phyloP scores from a whole-genome alignment of 2,888 invertebrate species.

The Drosophila anomelani region DNA sequence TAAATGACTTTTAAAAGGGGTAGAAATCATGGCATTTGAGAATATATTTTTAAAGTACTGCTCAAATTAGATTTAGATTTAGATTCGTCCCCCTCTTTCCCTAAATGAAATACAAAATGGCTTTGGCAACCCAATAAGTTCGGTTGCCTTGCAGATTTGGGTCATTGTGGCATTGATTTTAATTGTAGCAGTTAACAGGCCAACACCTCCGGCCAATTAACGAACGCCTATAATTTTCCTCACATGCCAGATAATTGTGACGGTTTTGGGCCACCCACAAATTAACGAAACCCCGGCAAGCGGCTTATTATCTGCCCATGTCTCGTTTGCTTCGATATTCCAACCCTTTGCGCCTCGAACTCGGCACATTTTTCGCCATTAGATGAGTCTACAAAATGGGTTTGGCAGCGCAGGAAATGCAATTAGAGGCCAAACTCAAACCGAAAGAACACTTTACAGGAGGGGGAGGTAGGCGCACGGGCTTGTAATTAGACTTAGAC shows the following conservation, averaged over 20 bases:
- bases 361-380: constrained; percentile 35
- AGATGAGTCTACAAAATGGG: constrained; percentile 57
- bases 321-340: constrained; percentile 3
- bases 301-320: constrained; percentile 65
- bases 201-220: constrained; percentile 64
- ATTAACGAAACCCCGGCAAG: constrained; percentile 63
- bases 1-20: neutral
- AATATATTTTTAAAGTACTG: neutral
- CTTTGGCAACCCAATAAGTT: neutral
- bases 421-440: constrained; percentile 58
- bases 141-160: constrained; percentile 48
- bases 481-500: constrained; percentile 67
- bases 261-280: constrained; percentile 53
- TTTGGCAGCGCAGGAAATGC: constrained; percentile 62
- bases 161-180: constrained; percentile 60
- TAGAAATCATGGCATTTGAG: neutral
- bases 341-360: constrained; percentile 11
- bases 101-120: neutral
- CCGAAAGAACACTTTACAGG: constrained; percentile 26
- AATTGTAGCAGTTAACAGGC: constrained; percentile 63
- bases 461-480: neutral
- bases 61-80: too few species aligned
- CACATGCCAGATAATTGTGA: constrained; percentile 65
- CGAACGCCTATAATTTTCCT: constrained; percentile 61
- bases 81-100: too few species aligned